Conservation (phyloP, 2,113 vertebrate species). For the Heterocephalus glaber region DNA sequence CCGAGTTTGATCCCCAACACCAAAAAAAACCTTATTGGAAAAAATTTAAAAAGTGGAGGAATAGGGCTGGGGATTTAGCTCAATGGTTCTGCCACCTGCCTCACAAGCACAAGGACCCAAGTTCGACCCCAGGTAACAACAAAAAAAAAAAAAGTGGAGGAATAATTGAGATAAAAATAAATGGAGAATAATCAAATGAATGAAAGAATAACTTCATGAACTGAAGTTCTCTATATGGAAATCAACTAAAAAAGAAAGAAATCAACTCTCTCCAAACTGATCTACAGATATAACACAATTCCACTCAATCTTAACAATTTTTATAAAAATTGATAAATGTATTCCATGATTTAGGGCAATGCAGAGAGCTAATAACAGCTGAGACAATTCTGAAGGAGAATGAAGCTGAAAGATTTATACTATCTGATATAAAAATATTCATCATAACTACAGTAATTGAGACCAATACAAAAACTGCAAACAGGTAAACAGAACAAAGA, state of each 20-base stretch:
- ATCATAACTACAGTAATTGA: neutral
- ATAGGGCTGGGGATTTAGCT: too few relatives aligned
- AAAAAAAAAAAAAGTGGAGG: neutral
- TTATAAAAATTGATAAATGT: neutral
- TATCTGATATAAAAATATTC: neutral
- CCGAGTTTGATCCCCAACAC: too few relatives aligned
- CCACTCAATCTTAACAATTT: neutral
- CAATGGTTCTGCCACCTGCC: too few relatives aligned
- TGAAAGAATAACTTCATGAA: neutral
- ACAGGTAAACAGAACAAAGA: neutral
- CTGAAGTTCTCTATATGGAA: neutral
- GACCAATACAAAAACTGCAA: neutral
- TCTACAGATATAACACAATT: neutral
- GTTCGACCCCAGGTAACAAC: too few relatives aligned
- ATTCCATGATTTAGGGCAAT: neutral
- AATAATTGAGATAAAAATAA: constrained; percentile 12
- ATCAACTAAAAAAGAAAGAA: too few relatives aligned
- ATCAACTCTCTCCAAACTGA: neutral
- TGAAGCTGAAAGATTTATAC: neutral
- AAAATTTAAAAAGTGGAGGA: too few relatives aligned
- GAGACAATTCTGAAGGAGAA: neutral
- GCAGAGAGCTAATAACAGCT: neutral
- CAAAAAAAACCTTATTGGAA: too few relatives aligned
- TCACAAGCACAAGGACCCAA: too few relatives aligned
- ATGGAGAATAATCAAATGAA: constrained; percentile 13